phyloP scores from a whole-genome alignment of 1,140 invertebrate species.

The Watersipora subatra region DNA sequence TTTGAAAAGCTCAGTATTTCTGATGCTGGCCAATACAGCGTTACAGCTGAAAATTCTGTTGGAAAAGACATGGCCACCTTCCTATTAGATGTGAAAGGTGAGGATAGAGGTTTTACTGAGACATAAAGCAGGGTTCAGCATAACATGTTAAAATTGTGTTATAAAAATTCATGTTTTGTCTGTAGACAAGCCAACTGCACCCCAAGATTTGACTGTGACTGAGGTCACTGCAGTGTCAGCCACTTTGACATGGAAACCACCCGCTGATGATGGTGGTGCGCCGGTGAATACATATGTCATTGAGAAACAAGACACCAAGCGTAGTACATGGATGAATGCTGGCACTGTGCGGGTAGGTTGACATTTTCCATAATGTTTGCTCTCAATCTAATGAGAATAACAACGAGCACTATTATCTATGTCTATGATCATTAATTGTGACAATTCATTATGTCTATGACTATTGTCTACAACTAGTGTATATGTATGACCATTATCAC shows the following conservation, averaged over 20 bases:
- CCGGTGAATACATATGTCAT: slow-evolving; percentile 30
- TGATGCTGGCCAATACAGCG: slow-evolving; percentile 29
- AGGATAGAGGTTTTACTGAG: slow-evolving; percentile 18
- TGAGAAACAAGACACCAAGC: slow-evolving; percentile 46
- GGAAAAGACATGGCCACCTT: slow-evolving; percentile 28
- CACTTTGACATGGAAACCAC: slow-evolving; percentile 31
- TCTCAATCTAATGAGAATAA: too few species aligned
- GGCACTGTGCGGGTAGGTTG: slow-evolving; percentile 14
- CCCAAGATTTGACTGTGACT: slow-evolving; percentile 51
- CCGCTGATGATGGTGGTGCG: slow-evolving; percentile 31
- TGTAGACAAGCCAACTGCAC: slow-evolving; percentile 30
- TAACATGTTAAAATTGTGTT: too few species aligned
- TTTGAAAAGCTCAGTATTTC: slow-evolving; percentile 21
- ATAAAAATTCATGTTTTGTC: too few species aligned
- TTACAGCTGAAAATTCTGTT: slow-evolving; percentile 23
- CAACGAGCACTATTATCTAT: too few species aligned
- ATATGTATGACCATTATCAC: too few species aligned
- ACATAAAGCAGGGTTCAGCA: too few species aligned
- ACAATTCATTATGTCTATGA: too few species aligned
- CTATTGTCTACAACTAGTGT: too few species aligned
- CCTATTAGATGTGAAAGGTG: slow-evolving; percentile 21
- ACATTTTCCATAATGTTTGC: too few species aligned
- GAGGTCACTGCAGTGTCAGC: slow-evolving; percentile 38
- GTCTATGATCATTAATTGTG: too few species aligned
- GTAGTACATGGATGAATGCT: slow-evolving; percentile 75